Percentiles rank a stretch among this genome's conserved stretches.
Evolutionary conservation across 2,113 vertebrate genomes (phyloP).

Genomic region (Halcyon malimbica): DNA sequence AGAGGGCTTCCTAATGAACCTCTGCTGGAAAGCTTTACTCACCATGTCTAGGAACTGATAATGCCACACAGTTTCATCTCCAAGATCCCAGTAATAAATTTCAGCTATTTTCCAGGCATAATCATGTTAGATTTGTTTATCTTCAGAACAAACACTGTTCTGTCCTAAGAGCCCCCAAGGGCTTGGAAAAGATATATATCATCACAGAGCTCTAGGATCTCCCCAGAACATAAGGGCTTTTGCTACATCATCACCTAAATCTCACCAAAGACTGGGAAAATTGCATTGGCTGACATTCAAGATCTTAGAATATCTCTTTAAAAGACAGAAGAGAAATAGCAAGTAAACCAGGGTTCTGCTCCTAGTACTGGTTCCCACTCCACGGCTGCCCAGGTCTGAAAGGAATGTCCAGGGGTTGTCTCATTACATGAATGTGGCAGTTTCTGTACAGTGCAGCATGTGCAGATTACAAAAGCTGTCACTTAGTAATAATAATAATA

Average conservation of each 20-base stretch:
- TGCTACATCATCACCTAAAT: neutral
- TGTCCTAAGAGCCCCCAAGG: neutral
- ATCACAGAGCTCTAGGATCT: constrained; percentile 2
- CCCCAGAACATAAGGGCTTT: neutral
- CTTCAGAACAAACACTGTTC: neutral
- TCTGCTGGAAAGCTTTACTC: neutral
- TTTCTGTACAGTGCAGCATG: neutral
- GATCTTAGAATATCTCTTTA: neutral
- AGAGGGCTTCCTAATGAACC: neutral
- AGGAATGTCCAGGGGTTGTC: neutral
- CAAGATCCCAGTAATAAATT: neutral
- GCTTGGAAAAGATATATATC: neutral
- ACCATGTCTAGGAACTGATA: neutral
- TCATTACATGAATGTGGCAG: rapidly evolving
- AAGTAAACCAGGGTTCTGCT: neutral
- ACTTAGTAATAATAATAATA: neutral
- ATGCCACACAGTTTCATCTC: neutral
- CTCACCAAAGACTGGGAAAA: neutral
- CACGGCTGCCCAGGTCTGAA: neutral
- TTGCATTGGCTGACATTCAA: neutral
- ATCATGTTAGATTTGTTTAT: neutral
- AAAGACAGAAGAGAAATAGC: neutral
- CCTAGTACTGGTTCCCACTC: neutral
- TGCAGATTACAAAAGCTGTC: neutral
- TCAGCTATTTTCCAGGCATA: neutral